These are phyloP conservation scores for Plagodis dolabraria DNA, from an alignment of 2,888 invertebrate species.

Conservation along the genomic window DNA sequence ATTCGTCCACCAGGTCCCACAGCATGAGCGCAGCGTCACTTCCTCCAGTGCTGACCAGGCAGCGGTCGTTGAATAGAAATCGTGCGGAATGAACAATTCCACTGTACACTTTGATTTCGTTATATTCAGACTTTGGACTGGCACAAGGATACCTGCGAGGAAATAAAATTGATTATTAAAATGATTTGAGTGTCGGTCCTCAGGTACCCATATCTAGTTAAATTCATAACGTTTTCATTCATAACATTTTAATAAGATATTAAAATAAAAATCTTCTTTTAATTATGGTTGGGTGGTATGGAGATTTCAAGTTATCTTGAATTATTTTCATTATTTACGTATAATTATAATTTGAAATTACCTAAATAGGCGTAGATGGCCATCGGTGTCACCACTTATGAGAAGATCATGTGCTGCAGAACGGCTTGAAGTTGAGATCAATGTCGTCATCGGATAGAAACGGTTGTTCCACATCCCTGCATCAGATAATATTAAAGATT, in stretches of 20 bases:
- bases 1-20: conserved; percentile 94
- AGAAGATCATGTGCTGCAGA: conserved; percentile 93
- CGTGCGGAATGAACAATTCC: conserved; percentile 91
- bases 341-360: conserved; percentile 49
- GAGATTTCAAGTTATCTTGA: too few species aligned
- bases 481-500: conserved; percentile 35
- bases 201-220: too few species aligned
- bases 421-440: conserved; percentile 92
- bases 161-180: not conserved
- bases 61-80: conserved; percentile 94
- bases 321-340: too few species aligned
- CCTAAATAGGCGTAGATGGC: conserved; percentile 93
- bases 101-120: conserved; percentile 94
- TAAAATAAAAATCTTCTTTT: too few species aligned
- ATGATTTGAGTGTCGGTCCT: too few species aligned
- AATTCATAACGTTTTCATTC: too few species aligned
- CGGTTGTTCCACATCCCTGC: conserved; percentile 95
- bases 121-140: conserved; percentile 93
- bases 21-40: conserved; percentile 95
- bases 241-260: too few species aligned
- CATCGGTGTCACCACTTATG: conserved; percentile 95
- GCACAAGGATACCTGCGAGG: conserved; percentile 91
- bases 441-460: conserved; percentile 93
- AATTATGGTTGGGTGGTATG: too few species aligned
- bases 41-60: conserved; percentile 93